Base-by-base conservation (phyloP, 2,113 vertebrate genomes). In the Reinhardtius hippoglossoides region DNA sequence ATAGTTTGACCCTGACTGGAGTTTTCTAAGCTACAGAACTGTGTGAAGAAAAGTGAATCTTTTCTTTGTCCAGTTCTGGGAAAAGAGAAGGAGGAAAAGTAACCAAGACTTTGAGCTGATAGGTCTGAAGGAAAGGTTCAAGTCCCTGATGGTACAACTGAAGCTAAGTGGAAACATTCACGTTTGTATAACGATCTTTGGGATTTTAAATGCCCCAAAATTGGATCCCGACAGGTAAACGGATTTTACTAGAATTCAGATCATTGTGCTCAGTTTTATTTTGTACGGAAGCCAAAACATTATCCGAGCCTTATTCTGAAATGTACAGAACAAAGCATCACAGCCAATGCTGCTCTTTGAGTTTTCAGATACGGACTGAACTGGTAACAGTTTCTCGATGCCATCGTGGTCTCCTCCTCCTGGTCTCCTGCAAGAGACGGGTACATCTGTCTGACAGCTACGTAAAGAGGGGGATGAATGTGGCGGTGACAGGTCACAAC, bases 11-110 rank as follows among this genome's bases (percentile, higher is more conserved):
- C 21, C 68, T 61, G 1, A 55, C 54, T 81, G 40, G 59, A 40
- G 6, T 31, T 10, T 54, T 26, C 52, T 83, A 44, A 0, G 44
- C 60, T 84, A 58, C 42, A 52, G 48, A 62, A 4, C 55, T 54
- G 55, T 35, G 31, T 56, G 56, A 8, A 65, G 26, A 71, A 9
- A 61, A 9, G 37, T 63, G 0, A 48, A 59, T 5, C 46, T 73
- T 68, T 60, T 64, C 52, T 74, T 57, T 48, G 62, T 74, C 31
- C 8, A 35, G 61, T 75, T 77, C 79, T 64, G 52, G 68, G 84
- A 88, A 84, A 78, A 88, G 68, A 60, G 9, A 58, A 62, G 86
- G 80, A 83, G 85, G 76, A 82, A 61, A 69, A 66, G 48, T 50
- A 42, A 65, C 26, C 59, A 67, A 61, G 69, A 21, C 35, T 67